Evolutionary conservation across 2,797 vertebrate species (phyloP), one percentile per base, ranked within the genome.

Genomic region (Adelosebastes latens): DNA sequence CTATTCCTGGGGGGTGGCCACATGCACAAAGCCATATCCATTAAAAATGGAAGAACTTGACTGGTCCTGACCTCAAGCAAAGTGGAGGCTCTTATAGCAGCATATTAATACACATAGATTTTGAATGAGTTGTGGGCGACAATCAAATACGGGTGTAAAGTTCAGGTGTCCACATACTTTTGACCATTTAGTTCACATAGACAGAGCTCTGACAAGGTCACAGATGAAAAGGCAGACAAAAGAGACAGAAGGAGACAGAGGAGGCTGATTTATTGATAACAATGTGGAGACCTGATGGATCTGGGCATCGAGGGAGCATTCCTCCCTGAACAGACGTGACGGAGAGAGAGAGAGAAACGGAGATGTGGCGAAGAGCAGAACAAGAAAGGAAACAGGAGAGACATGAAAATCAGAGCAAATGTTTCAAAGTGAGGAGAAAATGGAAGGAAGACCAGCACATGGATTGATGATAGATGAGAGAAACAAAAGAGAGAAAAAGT

Each of bases 211-310:
- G 80, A 81, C n/a, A 34, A 69, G 83, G 81, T 85, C 81, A 79
- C 42, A 80, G 77, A 86, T 86, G 77, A 90, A 87, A 88, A 82
- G 60, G 31, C 46, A 34, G 72, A 76, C 69, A 82, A 72, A 73
- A 56, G 72, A 89, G 76, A 75, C 56, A 32, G 60, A 79, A 63
- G 56, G 76, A 82, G 75, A 75, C 39, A 68, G 76, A 75, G 36
- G 68, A 70, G 77, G 75, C 67, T 83, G 86, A 94, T 93, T 93
- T 93, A 92, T 89, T 87, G 84, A 80, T 79, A 84, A 88, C 75
- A 86, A 70, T 46, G 80, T 77, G 71, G 84, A 81, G 83, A 87
- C 34, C 71, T 70, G 86, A 87, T 81, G 68, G 82, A 88, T 85
- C 85, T 88, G 82, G 71, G 79, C 52, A 87, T 69, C 27, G n/a